Evolutionary conservation across 2,888 invertebrate species (phyloP).

Genomic region (Tholera decimalis): DNA sequence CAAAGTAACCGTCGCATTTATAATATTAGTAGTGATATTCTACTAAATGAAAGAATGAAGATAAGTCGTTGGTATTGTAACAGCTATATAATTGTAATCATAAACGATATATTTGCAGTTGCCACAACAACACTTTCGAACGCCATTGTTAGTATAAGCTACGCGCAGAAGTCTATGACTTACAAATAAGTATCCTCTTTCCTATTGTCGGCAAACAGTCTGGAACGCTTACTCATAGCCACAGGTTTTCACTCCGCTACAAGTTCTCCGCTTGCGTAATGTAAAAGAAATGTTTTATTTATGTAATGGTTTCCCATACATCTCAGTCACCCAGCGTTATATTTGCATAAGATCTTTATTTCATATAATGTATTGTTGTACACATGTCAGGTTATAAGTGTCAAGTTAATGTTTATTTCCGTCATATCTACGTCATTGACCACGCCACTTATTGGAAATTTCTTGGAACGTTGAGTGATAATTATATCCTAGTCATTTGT

Average conservation of each 20-base stretch:
- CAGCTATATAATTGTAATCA: slow-evolving; percentile 18
- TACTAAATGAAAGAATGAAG: slow-evolving; percentile 19
- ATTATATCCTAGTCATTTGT: slow-evolving; percentile 29
- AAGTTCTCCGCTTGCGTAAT: slow-evolving; percentile 14
- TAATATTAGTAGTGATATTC: neutral
- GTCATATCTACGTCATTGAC: slow-evolving; percentile 36
- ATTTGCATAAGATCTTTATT: slow-evolving; percentile 23
- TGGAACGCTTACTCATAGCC: slow-evolving; percentile 14
- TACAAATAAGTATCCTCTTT: slow-evolving; percentile 17
- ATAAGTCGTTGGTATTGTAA: slow-evolving; percentile 23
- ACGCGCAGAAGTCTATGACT: slow-evolving; percentile 32
- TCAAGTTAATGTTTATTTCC: slow-evolving; percentile 34
- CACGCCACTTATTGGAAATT: slow-evolving; percentile 36
- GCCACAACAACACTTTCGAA: slow-evolving; percentile 22
- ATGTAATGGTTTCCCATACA: slow-evolving; percentile 19
- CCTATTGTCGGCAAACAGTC: slow-evolving; percentile 6
- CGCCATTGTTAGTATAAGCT: slow-evolving; percentile 29
- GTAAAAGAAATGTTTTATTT: slow-evolving; percentile 7
- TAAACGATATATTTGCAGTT: slow-evolving; percentile 30
- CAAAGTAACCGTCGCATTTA: too few relatives aligned
- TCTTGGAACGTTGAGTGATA: slow-evolving; percentile 20
- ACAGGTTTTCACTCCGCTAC: slow-evolving; percentile 3
- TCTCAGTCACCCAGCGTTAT: slow-evolving; percentile 4
- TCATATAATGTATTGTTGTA: neutral
- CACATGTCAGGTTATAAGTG: slow-evolving; percentile 26